A percentile compares a stretch with the other conserved stretches of the same genome.
Conservation (phyloP, 2,797 vertebrate species). For the Malurus leucopterus region DNA sequence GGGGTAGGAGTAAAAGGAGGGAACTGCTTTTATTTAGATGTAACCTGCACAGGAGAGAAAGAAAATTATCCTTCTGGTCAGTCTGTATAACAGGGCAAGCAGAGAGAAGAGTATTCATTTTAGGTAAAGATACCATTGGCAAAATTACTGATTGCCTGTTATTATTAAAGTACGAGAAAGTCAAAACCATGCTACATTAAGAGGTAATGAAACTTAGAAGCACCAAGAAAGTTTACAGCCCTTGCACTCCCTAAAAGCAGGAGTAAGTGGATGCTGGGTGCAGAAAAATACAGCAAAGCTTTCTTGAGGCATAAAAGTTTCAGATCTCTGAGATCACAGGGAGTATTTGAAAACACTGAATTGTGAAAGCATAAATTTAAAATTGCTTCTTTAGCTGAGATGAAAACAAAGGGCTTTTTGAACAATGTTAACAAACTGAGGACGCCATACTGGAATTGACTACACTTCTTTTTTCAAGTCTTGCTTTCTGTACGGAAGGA, state of each 20-base stretch:
- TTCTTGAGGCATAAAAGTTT: not conserved
- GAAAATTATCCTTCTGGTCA: conserved; percentile 59
- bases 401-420: not conserved
- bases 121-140: not conserved
- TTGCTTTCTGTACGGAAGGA: not conserved
- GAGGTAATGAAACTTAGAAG: not conserved
- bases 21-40: conserved; percentile 68
- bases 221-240: not conserved
- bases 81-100: conserved; percentile 50
- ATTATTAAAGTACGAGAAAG: not conserved
- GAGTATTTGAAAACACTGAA: not conserved
- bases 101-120: conserved; percentile 24
- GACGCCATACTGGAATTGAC: not conserved
- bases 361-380: not conserved
- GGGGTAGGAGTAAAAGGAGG: conserved; percentile 23
- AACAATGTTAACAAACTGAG: not conserved
- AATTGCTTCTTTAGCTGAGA: not conserved
- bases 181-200: not conserved
- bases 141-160: conserved; percentile 30
- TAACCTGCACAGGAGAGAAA: conserved; percentile 46
- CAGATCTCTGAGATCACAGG: not conserved
- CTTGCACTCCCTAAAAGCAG: not conserved
- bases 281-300: not conserved
- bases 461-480: not conserved
- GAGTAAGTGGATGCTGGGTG: not conserved